Evolutionary conservation across 2,888 invertebrate species (phyloP), one percentile per base, ranked within the genome.

Genomic region (Archips xylosteana): DNA sequence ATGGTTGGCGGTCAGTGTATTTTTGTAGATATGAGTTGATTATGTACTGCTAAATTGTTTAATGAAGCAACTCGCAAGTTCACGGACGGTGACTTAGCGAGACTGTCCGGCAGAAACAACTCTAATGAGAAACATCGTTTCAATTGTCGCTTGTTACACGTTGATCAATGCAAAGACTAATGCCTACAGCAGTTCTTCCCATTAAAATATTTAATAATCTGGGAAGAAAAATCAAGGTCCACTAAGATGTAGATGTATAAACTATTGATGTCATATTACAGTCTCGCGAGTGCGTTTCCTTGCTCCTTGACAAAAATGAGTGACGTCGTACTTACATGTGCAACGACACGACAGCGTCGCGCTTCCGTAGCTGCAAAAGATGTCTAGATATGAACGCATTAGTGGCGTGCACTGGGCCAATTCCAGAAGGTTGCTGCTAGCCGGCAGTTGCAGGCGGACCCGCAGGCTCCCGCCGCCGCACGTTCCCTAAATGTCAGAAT

Each of bases 1-100:
- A 6, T 15, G 61, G 65, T 54, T 61, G 13, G 39, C 70, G 39
- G 49, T 15, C 49, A 6, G 15, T 67, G 34, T 42, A 15, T 67
- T 72, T 62, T 72, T 62, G 62, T 57, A 63, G 47, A 36, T 36
- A 63, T 47, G 45, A 67, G 45, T 62, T 71, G 61, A 63, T 63
- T 63, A 68, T 63, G n/a, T 12, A 45, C 42, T 36, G 8, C 34
- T 42, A 39, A 23, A 45, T 47, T 72, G 47, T 63, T 68, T 72
- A 67, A 72, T 47, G 62, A 62, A 42, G 69, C 59, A 9, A 32
- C 42, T 32, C 51, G 23, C 62, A 62, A 57, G 62, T 61, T 57
- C 67, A 63, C 57, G 57, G 54, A 45, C 47, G 62, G 51, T 49
- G 15, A 10, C 39, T 47, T 34, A 45, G 8, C 10, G 47, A 34